Evolutionary conservation across 2,113 vertebrate genomes (phyloP), one percentile per base, ranked within the genome.

Genomic region (Nansenia antarctica): DNA sequence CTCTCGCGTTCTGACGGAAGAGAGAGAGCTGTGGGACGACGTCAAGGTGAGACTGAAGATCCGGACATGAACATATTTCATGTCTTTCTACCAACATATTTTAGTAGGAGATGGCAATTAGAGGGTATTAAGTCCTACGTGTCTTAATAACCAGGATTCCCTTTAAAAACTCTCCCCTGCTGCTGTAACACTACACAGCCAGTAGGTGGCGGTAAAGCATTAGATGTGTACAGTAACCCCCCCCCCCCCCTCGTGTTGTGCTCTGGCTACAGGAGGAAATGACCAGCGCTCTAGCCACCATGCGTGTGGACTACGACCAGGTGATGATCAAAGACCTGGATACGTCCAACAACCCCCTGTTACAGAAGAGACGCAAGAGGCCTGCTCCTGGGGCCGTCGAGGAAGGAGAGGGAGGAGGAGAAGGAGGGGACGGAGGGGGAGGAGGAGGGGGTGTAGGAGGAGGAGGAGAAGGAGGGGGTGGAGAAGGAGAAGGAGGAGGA

Each of bases 251-350:
- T n/a, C 22, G n/a, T n/a, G n/a, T n/a, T n/a, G n/a, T n/a, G n/a
- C n/a, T n/a, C 6, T 31, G 32, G 20, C 20, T 37, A 29, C 29
- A 99, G 98, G 97, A 99, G 76, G 98, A 99, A 88, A 95, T 99
- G 96, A 99, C 97, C 79, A 98, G 96, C 8, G 98, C 97, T 49
- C 81, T 99, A 84, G 98, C 98, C 2, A 98, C 97, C 69, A 99
- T 99, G 97, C 93, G 97, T 0, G 96, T 99, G 14, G 98, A 99
- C 86, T 98, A 98, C 0, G 95, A 98, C 81, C 97, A 99, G 87
- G 95, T 98, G 84, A 98, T 95, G 89, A 98, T 99, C 85, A 98
- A 99, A 86, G 96, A 98, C 87, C 86, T 99, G 88, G 96, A 98
- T 87, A 95, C 94, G 0, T 98, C 97, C 77, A 98, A 94, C 91